phyloP scores from a whole-genome alignment of 2,797 vertebrate genomes.

The Peromyscus melanophrys region DNA sequence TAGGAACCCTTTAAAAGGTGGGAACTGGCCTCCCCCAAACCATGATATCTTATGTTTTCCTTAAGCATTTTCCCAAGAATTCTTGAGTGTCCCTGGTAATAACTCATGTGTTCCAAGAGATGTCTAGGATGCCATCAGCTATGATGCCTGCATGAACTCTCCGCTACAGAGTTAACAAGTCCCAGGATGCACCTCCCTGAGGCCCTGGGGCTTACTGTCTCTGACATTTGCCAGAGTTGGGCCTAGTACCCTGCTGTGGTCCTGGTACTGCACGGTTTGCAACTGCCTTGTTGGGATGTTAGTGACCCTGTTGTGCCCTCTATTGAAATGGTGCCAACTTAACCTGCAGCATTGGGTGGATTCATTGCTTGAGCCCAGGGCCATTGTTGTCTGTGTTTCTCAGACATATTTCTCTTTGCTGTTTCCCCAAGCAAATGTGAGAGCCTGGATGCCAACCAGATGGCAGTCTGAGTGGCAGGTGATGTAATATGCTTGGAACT shows the following conservation, averaged over 20 bases:
- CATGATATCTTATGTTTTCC: neutral
- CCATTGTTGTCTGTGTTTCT: neutral
- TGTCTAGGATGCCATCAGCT: neutral
- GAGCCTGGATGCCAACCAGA: neutral
- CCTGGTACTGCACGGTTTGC: neutral
- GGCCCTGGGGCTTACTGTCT: neutral
- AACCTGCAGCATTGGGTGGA: neutral
- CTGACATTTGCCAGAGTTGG: neutral
- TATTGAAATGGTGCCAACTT: neutral
- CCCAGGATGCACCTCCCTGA: neutral
- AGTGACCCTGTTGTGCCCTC: neutral
- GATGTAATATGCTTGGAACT: neutral
- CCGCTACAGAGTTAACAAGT: neutral
- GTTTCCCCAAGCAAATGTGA: neutral
- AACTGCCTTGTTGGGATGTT: neutral
- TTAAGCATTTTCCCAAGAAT: neutral
- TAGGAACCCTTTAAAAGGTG: no score
- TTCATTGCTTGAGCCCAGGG: neutral
- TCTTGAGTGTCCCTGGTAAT: neutral
- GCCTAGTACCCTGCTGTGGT: neutral
- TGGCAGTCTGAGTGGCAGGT: neutral
- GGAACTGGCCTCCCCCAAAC: no score
- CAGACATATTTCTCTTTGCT: neutral
- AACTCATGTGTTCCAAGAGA: neutral
- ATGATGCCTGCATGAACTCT: neutral